A percentile compares a stretch with the other conserved stretches of the same genome.
These are phyloP conservation scores for Taxidea taxus DNA, from an alignment of 2,113 vertebrate genomes.

Conservation along the genomic window DNA sequence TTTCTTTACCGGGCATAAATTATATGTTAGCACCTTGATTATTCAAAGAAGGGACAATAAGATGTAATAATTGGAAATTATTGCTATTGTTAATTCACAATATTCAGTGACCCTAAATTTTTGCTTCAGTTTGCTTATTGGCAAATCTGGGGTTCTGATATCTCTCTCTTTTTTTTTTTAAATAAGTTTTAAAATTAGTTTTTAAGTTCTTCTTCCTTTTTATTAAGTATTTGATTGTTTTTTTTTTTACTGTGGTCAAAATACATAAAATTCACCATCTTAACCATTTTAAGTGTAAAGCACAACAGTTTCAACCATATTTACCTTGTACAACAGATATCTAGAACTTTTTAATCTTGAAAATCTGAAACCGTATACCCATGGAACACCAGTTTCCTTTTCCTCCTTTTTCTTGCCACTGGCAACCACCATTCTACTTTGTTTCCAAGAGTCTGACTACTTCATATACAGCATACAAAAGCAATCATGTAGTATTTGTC, in stretches of 20 bases:
- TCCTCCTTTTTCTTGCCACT: background rate
- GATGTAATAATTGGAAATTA: background rate
- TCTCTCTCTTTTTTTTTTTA: background rate
- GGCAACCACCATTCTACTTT: background rate
- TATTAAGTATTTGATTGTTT: background rate
- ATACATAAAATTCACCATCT: background rate
- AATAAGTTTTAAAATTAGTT: background rate
- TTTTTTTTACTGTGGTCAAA: background rate
- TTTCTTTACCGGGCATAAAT: background rate
- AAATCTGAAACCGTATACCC: background rate
- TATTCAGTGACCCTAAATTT: background rate
- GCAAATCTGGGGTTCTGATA: background rate
- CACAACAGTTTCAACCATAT: background rate
- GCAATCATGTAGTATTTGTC: background rate
- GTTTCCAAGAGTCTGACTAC: background rate
- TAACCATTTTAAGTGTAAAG: background rate
- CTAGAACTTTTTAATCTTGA: background rate
- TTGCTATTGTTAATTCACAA: background rate
- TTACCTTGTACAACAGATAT: background rate
- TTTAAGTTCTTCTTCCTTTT: background rate
- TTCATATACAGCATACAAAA: background rate
- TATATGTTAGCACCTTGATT: background rate
- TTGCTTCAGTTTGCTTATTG: background rate
- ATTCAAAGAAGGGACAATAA: background rate
- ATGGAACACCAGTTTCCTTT: background rate